A percentile compares a stretch with the other conserved stretches of the same genome.
phyloP scores from a whole-genome alignment of 23 tunicate species.

The Diplosoma virens region DNA sequence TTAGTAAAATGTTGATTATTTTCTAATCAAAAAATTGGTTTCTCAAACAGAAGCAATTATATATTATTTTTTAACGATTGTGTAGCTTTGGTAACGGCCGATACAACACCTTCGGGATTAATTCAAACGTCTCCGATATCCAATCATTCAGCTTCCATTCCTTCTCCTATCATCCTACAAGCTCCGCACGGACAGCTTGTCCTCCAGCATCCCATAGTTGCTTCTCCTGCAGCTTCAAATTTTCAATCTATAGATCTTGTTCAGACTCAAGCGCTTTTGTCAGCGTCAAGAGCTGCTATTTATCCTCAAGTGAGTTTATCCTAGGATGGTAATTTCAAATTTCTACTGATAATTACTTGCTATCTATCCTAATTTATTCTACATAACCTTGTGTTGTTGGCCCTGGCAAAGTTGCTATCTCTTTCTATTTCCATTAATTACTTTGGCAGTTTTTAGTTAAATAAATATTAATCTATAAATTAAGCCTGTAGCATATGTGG shows the following conservation, averaged over 20 bases:
- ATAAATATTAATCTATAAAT: no score
- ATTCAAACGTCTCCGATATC: constrained; percentile 26
- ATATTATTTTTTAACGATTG: no score
- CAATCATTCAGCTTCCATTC: constrained; percentile 22
- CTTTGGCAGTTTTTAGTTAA: no score
- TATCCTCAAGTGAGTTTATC: constrained; percentile 42
- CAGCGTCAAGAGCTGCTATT: constrained; percentile 29
- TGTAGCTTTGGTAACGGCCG: neutral
- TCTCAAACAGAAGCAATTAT: no score
- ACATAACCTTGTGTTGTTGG: no score
- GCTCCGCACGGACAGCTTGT: constrained; percentile 54
- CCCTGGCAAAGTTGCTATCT: no score
- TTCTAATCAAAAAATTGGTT: no score
- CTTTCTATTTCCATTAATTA: no score
- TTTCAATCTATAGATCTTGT: constrained; percentile 49
- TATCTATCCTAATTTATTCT: no score
- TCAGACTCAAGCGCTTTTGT: constrained; percentile 42
- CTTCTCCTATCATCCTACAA: constrained; percentile 47
- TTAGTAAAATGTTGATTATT: no score
- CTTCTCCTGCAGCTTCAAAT: constrained; percentile 24
- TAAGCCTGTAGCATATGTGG: no score
- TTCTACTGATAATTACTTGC: neutral
- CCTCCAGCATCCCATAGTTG: constrained; percentile 46
- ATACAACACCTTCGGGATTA: neutral
- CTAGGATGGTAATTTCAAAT: neutral